Conservation (phyloP, 2,113 vertebrate species). For the Cavia porcellus region DNA sequence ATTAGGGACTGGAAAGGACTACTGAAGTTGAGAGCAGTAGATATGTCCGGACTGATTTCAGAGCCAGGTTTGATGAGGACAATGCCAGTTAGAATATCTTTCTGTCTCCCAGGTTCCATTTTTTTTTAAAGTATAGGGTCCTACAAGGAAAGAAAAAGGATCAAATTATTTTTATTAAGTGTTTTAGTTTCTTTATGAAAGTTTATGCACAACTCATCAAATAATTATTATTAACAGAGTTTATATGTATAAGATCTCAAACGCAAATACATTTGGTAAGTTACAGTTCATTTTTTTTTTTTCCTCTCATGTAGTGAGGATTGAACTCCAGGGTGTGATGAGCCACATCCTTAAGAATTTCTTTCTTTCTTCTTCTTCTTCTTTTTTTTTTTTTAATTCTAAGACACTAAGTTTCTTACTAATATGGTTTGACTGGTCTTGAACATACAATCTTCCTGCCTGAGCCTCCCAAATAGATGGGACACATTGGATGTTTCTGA, state of each 20-base stretch:
- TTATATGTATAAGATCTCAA: not conserved
- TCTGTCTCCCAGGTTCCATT: not conserved
- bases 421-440: not conserved
- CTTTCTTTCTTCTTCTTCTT: not conserved
- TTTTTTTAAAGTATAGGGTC: not conserved
- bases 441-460: not conserved
- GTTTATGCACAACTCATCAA: not conserved
- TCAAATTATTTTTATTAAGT: not conserved
- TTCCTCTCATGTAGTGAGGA: not conserved
- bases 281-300: not conserved
- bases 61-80: not conserved
- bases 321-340: not conserved
- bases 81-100: fast-evolving
- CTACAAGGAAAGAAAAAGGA: not conserved
- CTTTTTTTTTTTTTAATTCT: not conserved
- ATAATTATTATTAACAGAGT: not conserved
- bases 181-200: conserved; percentile 33
- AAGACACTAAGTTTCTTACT: not conserved
- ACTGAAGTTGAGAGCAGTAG: not conserved
- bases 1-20: not conserved
- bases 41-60: not conserved
- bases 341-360: not conserved
- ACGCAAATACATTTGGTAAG: not conserved
- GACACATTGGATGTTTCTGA: not conserved
- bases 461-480: not conserved